Conservation (phyloP, 2,113 vertebrate genomes). For the Rhagologus leucostigma region DNA sequence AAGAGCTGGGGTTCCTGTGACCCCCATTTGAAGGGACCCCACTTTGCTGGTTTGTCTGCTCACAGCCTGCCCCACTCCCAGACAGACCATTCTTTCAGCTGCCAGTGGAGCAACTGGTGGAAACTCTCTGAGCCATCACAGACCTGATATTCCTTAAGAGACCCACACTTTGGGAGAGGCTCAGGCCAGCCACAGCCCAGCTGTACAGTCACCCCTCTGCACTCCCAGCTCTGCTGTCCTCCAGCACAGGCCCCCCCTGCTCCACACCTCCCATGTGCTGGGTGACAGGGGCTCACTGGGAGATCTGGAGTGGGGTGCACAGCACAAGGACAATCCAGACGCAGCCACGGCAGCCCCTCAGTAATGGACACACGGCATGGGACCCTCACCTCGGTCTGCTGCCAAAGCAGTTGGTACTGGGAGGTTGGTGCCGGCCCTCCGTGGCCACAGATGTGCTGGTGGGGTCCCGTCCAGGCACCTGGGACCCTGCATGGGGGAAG, state of each 20-base stretch:
- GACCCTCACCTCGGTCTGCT: conserved; percentile 69
- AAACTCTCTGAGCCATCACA: background rate
- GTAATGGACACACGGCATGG: accelerated
- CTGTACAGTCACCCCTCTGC: background rate
- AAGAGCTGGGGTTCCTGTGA: background rate
- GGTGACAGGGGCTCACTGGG: background rate
- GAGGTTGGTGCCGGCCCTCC: conserved; percentile 52
- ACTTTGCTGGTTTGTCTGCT: background rate
- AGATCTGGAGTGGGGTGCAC: background rate
- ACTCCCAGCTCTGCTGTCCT: background rate
- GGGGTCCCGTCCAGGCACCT: conserved; percentile 56
- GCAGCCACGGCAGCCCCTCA: background rate
- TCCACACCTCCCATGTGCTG: accelerated
- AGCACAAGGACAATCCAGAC: background rate
- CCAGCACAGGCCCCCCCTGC: background rate
- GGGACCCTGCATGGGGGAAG: conserved; percentile 51
- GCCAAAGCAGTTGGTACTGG: conserved; percentile 73
- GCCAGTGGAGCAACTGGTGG: background rate
- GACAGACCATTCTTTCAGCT: background rate
- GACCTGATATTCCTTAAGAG: background rate
- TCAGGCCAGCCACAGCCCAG: background rate
- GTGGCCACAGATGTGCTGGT: background rate
- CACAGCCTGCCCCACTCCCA: background rate
- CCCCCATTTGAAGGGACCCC: background rate
- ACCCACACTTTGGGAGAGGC: background rate